These are phyloP conservation scores for Bellardia bayeri DNA, from an alignment of 2,888 invertebrate genomes.

Conservation along the genomic window DNA sequence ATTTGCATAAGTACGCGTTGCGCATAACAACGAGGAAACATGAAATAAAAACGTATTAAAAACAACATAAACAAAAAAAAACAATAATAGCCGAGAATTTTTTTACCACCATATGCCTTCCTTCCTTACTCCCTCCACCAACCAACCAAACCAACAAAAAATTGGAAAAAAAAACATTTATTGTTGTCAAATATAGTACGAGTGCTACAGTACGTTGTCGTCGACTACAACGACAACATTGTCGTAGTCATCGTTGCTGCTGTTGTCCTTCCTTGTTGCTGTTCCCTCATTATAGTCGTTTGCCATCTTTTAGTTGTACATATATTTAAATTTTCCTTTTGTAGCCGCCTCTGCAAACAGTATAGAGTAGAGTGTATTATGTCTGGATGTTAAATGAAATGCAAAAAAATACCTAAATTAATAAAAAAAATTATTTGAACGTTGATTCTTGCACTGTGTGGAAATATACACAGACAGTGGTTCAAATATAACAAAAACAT, in stretches of 20 bases:
- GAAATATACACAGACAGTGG: constrained; percentile 53
- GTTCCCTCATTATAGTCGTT: constrained; percentile 50
- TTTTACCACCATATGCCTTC: constrained; percentile 49
- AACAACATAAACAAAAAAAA: constrained; percentile 58
- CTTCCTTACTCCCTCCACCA: constrained; percentile 36
- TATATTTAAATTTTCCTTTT: constrained; percentile 62
- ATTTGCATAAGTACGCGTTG: constrained; percentile 77
- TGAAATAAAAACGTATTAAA: constrained; percentile 70
- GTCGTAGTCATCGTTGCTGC: constrained; percentile 53
- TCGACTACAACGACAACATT: constrained; percentile 50
- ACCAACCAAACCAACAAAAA: constrained; percentile 19
- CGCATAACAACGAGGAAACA: constrained; percentile 74
- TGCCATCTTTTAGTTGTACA: constrained; percentile 65
- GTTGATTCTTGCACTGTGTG: constrained; percentile 50
- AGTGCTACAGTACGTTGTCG: constrained; percentile 18
- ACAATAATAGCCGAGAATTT: constrained; percentile 61
- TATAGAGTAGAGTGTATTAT: constrained; percentile 55
- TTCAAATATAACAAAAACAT: not conserved
- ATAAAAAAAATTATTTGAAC: constrained; percentile 43
- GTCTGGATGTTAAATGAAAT: constrained; percentile 49
- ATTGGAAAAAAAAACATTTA: constrained; percentile 1
- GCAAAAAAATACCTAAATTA: constrained; percentile 38
- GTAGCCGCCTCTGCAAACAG: constrained; percentile 68
- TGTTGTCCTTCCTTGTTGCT: constrained; percentile 36
- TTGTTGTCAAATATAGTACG: constrained; percentile 63